Percentiles rank a stretch among this genome's conserved stretches.
Evolutionary conservation across 2,113 vertebrate species (phyloP).

Genomic region (Hippoglossus stenolepis): DNA sequence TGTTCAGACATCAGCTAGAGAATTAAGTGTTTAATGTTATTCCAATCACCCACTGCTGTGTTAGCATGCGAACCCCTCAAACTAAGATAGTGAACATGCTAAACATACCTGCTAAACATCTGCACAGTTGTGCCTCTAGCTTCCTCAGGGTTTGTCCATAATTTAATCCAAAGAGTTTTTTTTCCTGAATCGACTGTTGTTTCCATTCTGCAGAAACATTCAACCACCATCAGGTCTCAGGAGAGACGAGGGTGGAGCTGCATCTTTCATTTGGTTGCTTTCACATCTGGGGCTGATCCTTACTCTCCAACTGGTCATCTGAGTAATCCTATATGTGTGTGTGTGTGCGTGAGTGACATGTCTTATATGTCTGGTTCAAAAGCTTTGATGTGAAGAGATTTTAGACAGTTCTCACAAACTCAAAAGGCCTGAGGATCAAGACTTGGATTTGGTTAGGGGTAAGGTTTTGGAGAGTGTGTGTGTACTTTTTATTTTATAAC

Average conservation of each 20-base stretch:
- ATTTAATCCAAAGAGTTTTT: neutral
- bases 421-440: neutral
- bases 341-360: neutral
- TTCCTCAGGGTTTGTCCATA: neutral
- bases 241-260: constrained; percentile 51
- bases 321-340: constrained; percentile 26
- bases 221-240: constrained; percentile 31
- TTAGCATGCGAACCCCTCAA: no score
- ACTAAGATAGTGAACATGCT: no score
- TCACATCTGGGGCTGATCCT: constrained; percentile 74
- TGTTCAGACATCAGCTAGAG: no score
- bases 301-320: constrained; percentile 46
- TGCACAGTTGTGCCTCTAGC: no score
- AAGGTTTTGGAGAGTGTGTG: neutral
- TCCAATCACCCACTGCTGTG: no score
- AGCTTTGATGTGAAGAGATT: neutral
- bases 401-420: no score
- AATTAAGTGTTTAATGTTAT: no score
- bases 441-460: neutral
- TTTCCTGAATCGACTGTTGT: neutral
- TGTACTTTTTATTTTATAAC: neutral
- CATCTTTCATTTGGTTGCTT: constrained; percentile 53
- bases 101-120: neutral
- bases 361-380: neutral
- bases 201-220: no score